Evolutionary conservation across 2,113 vertebrate species (phyloP), one percentile per base, ranked within the genome.

Genomic region (Sander vitreus): DNA sequence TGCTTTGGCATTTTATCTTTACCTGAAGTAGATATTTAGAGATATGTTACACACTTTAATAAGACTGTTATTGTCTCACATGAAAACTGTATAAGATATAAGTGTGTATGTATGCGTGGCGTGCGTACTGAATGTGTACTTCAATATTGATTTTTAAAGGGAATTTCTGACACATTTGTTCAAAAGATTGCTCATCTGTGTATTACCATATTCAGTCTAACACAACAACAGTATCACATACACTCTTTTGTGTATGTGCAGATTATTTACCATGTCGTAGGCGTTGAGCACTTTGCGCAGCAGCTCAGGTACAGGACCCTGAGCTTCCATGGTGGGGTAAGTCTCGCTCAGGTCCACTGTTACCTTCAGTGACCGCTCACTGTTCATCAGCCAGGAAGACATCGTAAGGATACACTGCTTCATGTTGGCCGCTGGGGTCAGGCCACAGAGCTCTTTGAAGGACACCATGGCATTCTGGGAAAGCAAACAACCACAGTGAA

Each of bases 341-440:
- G 93, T 93, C 93, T 96, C 96, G 2, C 96, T 96, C 83, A 98
- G 95, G 92, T 98, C 96, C 89, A 98, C 95, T 0, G 94, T 96
- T 25, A 98, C 96, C 0, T 88, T 93, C 73, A 97, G 94, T 0
- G 94, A 59, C 3, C 94, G 95, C 88, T 97, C 97, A 0, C 96
- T 97, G 95, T 97, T 97, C 93, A 96, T 95, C 80, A 98, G 94
- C 97, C 97, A 98, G 0, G 96, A 88, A 0, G 97, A 97, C 87
- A 98, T 95, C 0, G 97, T 97, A 90, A 98, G 93, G 91, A 98
- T 97, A 78, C 97, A 97, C 88, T 98, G 97, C 94, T 98, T 98
- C 96, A 98, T 97, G 91, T 97, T 98, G 91, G 97, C 97, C 0
- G 96, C 97, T 0, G 97, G 97, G 2, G 96, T 97, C 89, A 98